Conservation (phyloP, 2,888 invertebrate genomes). For the Synergus laeviventris region DNA sequence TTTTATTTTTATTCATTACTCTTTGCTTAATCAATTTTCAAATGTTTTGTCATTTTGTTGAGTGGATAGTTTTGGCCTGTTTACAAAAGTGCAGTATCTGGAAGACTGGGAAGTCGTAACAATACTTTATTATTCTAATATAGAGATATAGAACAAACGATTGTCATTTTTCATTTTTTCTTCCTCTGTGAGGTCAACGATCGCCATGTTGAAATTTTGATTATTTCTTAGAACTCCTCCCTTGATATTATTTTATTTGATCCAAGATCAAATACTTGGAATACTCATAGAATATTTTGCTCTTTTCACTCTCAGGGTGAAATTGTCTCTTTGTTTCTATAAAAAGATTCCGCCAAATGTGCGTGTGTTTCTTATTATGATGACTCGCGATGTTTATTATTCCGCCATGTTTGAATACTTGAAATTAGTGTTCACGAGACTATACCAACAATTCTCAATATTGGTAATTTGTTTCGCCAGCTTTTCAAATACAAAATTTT, state of each 20-base stretch:
- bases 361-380: conserved; percentile 2
- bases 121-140: background rate
- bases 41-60: background rate
- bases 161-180: background rate
- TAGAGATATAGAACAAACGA: background rate
- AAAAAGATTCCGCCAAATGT: conserved; percentile 15
- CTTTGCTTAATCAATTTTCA: background rate
- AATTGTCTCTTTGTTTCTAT: conserved; percentile 14
- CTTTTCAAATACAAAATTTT: background rate
- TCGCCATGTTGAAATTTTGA: background rate
- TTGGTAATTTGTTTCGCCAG: background rate
- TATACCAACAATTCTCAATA: background rate
- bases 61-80: background rate
- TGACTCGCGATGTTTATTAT: conserved; percentile 27
- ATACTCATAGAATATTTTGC: background rate
- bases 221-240: background rate
- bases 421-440: background rate
- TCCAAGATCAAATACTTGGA: background rate
- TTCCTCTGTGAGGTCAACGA: background rate
- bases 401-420: conserved; percentile 29
- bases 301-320: background rate
- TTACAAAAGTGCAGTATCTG: background rate
- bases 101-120: background rate
- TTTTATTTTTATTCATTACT: background rate
- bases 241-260: background rate